Base-by-base conservation (phyloP, 1,140 invertebrate genomes). In the Cryptotermes secundus region DNA sequence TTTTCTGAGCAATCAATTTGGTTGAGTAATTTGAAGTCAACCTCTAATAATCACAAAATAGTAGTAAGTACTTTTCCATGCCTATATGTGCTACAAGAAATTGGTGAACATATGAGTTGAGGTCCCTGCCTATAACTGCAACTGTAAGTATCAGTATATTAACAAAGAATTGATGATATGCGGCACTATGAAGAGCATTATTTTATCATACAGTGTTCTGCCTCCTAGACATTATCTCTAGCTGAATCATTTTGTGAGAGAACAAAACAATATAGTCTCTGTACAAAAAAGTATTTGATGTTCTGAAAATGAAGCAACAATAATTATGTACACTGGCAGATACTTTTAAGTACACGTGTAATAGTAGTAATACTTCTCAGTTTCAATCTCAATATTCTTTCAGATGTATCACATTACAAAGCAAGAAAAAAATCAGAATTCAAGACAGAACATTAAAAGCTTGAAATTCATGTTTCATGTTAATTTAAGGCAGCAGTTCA, bases 301-400 rank as follows among this genome's bases (percentile, higher is more conserved):
- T 31, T 72, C 59, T 31, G 59, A 72, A 72, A 72, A 72, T 72
- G n/a, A 72, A 72, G 59, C 59, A 72, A 59, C n/a, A 72, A n/a
- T 72, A 72, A 72, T 72, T 72, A 72, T 31, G 59, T 72, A 72
- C 59, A 72, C 6, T 72, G 59, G 59, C 59, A 72, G n/a, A 72
- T 16, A 72, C 14, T 72, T 72, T 72, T 72, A 72, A 72, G 59
- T 72, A 72, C 59, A 72, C 1, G 9, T 42, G 38, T 42, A 42
- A 42, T 19, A 59, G n/a, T 72, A 10, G 26, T 72, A 72, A 72
- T 72, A 72, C 59, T 72, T 16, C 0, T 72, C 14, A 72, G 31
- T 31, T 72, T 10, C n/a, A 31, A 72, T 10, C n/a, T 72, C 59
- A n/a, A 38, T 2, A 72, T 72, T 7, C 45, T 49, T 72, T 72